phyloP scores from a whole-genome alignment of 2,113 vertebrate species.

The Chaenogobius annularis region DNA sequence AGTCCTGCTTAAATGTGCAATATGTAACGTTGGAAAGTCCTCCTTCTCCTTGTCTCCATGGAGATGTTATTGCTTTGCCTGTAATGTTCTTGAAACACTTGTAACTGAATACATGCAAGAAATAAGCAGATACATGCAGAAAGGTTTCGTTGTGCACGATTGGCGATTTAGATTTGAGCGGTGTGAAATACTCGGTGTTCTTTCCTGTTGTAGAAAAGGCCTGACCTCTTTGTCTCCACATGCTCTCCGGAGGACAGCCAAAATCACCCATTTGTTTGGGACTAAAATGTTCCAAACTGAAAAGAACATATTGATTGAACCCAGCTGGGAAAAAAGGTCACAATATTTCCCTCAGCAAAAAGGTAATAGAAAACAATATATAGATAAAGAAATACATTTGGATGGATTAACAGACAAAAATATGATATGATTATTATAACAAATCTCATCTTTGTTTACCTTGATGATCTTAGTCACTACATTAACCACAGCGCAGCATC shows the following conservation, averaged over 20 bases:
- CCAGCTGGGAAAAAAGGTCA: not conserved
- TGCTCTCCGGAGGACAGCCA: not conserved
- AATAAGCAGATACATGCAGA: too few relatives aligned
- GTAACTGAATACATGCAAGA: too few relatives aligned
- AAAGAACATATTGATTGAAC: not conserved
- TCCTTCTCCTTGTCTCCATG: too few relatives aligned
- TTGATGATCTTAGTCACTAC: not conserved
- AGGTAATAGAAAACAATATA: not conserved
- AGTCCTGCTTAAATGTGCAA: too few relatives aligned
- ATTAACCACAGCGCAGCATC: not conserved
- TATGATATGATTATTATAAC: not conserved
- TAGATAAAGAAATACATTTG: too few relatives aligned
- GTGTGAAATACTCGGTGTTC: not conserved
- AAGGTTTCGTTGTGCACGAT: too few relatives aligned
- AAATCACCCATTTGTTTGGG: slow-evolving; percentile 2
- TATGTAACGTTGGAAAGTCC: too few relatives aligned
- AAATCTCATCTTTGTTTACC: not conserved
- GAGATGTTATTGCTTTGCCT: too few relatives aligned
- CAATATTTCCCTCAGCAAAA: not conserved
- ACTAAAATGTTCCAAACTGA: not conserved
- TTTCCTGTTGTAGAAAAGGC: not conserved
- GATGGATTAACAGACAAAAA: not conserved
- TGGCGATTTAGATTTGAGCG: too few relatives aligned
- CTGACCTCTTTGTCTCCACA: not conserved
- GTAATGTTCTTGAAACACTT: too few relatives aligned